Conservation (phyloP, 2,797 vertebrate genomes). For the Tympanoctomys barrerae region DNA sequence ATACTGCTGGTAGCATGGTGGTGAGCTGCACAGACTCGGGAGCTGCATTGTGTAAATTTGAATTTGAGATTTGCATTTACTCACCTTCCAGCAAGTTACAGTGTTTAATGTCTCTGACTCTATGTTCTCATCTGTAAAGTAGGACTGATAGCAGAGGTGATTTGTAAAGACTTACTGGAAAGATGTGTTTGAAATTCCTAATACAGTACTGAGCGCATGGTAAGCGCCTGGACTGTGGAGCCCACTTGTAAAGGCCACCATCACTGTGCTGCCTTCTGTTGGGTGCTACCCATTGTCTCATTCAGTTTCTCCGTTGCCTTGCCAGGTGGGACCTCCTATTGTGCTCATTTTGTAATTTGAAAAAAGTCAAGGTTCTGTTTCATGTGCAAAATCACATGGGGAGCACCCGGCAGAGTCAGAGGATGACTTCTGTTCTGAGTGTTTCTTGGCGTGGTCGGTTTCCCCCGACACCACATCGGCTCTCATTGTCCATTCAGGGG, state of each 20-base stretch:
- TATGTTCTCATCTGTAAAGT: slow-evolving; percentile 19
- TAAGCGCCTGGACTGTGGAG: neutral
- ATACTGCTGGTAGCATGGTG: neutral
- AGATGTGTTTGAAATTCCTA: neutral
- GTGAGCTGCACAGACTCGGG: neutral
- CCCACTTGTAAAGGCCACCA: fast-evolving
- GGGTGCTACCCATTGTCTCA: fast-evolving
- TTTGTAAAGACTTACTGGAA: neutral
- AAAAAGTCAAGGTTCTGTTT: neutral
- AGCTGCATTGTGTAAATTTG: neutral
- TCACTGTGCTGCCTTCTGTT: neutral
- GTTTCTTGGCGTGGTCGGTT: neutral
- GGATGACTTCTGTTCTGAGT: neutral
- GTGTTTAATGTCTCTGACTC: neutral
- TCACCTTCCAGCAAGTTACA: neutral
- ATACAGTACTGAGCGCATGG: neutral
- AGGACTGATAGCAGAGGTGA: neutral
- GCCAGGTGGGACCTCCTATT: neutral
- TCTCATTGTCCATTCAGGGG: neutral
- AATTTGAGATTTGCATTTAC: neutral
- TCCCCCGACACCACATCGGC: neutral
- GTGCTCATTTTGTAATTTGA: neutral
- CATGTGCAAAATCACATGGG: neutral
- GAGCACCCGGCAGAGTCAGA: neutral
- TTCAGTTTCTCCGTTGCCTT: neutral